A percentile compares a stretch with the other conserved stretches of the same genome.
Conservation (phyloP, 2,113 vertebrate species). For the Oncorhynchus gorbuscha region DNA sequence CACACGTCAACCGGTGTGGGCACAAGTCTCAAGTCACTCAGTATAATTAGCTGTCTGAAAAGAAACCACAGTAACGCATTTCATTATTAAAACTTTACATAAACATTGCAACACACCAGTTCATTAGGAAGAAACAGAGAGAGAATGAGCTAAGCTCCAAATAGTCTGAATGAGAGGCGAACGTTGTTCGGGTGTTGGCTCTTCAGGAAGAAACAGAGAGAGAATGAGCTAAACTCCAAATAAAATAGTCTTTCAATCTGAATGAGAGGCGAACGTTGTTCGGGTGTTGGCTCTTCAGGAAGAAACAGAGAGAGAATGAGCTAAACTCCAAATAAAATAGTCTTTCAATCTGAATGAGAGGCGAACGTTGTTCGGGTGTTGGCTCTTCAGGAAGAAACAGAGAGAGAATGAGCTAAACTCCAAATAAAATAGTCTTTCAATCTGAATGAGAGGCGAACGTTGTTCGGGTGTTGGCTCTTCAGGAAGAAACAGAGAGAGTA, state of each 20-base stretch:
- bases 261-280: too few species aligned
- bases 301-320: background rate
- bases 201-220: too few species aligned
- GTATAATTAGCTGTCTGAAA: conserved; percentile 33
- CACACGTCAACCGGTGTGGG: conserved; percentile 9
- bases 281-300: background rate
- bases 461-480: background rate
- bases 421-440: too few species aligned
- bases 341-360: background rate
- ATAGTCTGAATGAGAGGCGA: background rate
- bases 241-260: too few species aligned
- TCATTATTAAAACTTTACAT: conserved; percentile 30
- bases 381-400: background rate
- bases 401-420: background rate
- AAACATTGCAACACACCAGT: background rate
- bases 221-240: too few species aligned
- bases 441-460: too few species aligned
- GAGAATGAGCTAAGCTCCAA: background rate
- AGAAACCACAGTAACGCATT: conserved; percentile 23
- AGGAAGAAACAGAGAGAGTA: too few species aligned
- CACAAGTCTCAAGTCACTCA: conserved; percentile 12
- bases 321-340: background rate
- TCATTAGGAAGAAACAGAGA: conserved; percentile 7
- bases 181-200: too few species aligned
- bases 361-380: background rate